Conservation (phyloP, 2,113 vertebrate genomes). For the Amblyornis subalaris region DNA sequence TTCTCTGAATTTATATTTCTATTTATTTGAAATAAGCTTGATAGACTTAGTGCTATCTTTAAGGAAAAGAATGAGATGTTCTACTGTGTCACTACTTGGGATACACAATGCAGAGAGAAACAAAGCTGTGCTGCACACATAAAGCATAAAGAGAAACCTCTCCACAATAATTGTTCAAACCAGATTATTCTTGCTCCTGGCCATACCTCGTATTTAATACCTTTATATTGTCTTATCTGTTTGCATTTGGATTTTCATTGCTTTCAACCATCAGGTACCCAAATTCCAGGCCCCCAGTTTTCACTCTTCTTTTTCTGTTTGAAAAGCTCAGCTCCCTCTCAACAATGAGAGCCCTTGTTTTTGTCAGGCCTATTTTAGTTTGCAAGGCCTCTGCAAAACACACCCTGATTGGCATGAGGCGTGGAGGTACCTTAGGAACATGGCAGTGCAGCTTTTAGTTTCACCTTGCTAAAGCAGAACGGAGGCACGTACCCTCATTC, state of each 20-base stretch:
- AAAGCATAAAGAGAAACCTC: not conserved
- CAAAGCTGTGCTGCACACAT: not conserved
- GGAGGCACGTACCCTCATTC: not conserved
- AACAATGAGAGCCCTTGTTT: not conserved
- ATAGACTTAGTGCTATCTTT: not conserved
- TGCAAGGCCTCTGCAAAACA: not conserved
- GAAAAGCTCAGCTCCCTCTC: not conserved
- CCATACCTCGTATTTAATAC: not conserved
- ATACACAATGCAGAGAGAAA: not conserved
- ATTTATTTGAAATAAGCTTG: not conserved
- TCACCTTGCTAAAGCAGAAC: not conserved
- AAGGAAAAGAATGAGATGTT: not conserved
- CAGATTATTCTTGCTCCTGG: not conserved
- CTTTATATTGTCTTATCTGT: not conserved
- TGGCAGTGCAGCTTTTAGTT: not conserved
- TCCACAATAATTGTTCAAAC: not conserved
- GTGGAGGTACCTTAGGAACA: not conserved
- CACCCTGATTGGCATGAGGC: rapidly evolving
- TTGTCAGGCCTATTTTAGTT: not conserved
- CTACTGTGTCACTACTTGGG: not conserved
- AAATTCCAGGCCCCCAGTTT: not conserved
- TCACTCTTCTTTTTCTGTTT: not conserved
- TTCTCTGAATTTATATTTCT: not conserved
- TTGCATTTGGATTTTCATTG: not conserved
- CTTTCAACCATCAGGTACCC: not conserved